Conservation (phyloP, 2,888 invertebrate species). For the Xanthorhoe designata region DNA sequence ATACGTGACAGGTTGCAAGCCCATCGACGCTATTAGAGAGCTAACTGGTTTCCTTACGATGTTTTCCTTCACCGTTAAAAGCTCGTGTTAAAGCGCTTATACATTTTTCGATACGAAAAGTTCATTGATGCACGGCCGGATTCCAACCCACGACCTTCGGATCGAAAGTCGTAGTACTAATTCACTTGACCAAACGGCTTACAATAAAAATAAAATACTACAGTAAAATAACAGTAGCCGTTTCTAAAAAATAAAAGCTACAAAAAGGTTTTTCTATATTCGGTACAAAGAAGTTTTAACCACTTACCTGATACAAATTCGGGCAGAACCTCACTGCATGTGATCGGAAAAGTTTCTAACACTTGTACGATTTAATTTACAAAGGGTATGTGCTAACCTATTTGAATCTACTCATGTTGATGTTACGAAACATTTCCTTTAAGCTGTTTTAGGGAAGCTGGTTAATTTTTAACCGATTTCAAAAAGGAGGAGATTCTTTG, state of each 20-base stretch:
- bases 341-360: slow-evolving; percentile 45
- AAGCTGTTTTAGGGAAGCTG: slow-evolving; percentile 14
- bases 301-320: slow-evolving; percentile 48
- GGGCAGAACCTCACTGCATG: slow-evolving; percentile 40
- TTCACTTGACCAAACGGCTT: too few relatives aligned
- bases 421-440: slow-evolving; percentile 35
- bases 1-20: too few relatives aligned
- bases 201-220: too few relatives aligned
- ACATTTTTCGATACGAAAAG: too few relatives aligned
- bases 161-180: too few relatives aligned
- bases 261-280: slow-evolving; percentile 26
- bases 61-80: too few relatives aligned
- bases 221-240: not conserved
- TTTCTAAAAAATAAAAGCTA: not conserved
- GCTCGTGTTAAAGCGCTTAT: too few relatives aligned
- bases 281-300: slow-evolving; percentile 36
- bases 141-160: too few relatives aligned
- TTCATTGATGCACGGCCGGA: too few relatives aligned
- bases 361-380: slow-evolving; percentile 44
- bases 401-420: slow-evolving; percentile 39
- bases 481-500: too few relatives aligned
- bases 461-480: not conserved
- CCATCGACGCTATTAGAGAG: too few relatives aligned
- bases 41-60: too few relatives aligned
- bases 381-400: slow-evolving; percentile 36